Conservation (phyloP, 2,888 invertebrate species). For the Geophilus truncorum region DNA sequence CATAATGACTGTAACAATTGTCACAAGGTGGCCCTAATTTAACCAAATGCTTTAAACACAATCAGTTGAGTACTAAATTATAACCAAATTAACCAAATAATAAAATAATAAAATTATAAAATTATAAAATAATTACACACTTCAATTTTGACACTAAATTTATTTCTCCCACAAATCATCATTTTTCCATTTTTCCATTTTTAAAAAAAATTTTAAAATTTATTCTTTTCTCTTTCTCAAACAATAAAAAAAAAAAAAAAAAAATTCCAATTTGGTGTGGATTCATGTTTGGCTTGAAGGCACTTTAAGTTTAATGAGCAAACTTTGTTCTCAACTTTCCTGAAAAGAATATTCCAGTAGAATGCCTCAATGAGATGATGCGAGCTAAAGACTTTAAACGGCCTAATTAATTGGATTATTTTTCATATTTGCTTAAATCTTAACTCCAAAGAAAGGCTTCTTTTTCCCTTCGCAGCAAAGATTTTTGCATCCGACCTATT, state of each 20-base stretch:
- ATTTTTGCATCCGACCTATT: neutral
- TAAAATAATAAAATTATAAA: too few relatives aligned
- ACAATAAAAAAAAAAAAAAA: neutral
- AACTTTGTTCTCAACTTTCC: neutral
- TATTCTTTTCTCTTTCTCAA: too few relatives aligned
- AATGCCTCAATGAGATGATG: neutral
- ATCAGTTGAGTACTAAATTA: too few relatives aligned
- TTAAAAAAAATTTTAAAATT: too few relatives aligned
- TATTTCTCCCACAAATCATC: too few relatives aligned
- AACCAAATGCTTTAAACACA: too few relatives aligned
- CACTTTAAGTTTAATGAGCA: neutral
- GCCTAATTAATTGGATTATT: neutral
- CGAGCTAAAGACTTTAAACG: neutral
- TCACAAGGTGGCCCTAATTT: too few relatives aligned
- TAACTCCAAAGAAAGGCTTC: neutral
- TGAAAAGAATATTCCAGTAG: slow-evolving; percentile 1
- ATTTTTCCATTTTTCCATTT: too few relatives aligned
- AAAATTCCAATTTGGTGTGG: neutral
- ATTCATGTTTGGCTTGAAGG: neutral
- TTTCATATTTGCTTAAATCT: neutral
- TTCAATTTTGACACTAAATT: too few relatives aligned
- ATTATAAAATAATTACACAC: too few relatives aligned
- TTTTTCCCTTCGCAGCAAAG: neutral
- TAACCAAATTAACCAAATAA: too few relatives aligned
- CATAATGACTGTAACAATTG: too few relatives aligned